Evolutionary conservation across 2,888 invertebrate genomes (phyloP), one percentile per base, ranked within the genome.

Genomic region (Cantharis rufa): DNA sequence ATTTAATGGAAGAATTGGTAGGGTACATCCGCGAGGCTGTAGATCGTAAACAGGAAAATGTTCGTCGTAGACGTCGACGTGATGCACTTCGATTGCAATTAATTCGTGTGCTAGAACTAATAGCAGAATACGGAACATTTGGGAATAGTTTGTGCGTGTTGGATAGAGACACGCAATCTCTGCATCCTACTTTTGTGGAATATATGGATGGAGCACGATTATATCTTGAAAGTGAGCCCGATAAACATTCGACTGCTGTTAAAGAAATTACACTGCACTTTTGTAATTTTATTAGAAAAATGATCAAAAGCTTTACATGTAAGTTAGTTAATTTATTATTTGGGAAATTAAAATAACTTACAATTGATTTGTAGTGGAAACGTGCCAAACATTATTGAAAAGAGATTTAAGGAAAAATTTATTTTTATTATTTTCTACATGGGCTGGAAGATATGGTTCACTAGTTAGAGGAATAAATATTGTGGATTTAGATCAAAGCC

Each of bases 41-140:
- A 16, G 99, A 99, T 87, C 92, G 97, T 69, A 99, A 98, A 86
- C 98, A 98, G 88, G 99, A 99, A 87, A 99, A 98, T 87, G 95
- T 98, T 91, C 91, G 98, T 74, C 90, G 99, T 62, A 90, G 98
- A 62, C 90, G 97, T 74, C 91, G 98, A 62, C 92, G 98, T 73
- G 99, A 99, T 88, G 95, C 97, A 11, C 89, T 99, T 70, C 91
- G 99, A 64, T 90, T 99, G 63, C 96, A 98, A 84, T 90, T 99
- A 80, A 96, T 98, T 78, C 93, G 95, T 84, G 94, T 99, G 82
- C 90, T 99, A 82, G 96, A 99, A 85, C 91, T 97, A 78, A 95
- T 98, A 79, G 98, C 98, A 1, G 96, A 96, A 86, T 94, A 95
- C 87, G 96, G 95, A 78, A 97, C 97, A 0, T 96, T 97, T 85